These are phyloP conservation scores for Leptodactylus fallax DNA, from an alignment of 2,797 vertebrate genomes.

Conservation along the genomic window DNA sequence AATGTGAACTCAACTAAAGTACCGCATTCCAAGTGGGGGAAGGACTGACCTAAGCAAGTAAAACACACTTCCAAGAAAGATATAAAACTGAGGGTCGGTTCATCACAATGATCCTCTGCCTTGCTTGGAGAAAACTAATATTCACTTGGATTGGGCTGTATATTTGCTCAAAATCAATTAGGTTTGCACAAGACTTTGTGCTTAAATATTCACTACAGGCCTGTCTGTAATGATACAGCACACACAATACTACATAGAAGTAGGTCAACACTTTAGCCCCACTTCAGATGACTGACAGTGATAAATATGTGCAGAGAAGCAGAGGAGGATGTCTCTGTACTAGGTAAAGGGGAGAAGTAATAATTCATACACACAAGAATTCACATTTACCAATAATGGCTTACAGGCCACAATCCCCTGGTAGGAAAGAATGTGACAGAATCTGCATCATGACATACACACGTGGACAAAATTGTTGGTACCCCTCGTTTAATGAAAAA, in stretches of 20 bases:
- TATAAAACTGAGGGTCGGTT: no score
- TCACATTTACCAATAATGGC: conserved; percentile 11
- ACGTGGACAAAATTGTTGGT: no score
- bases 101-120: no score
- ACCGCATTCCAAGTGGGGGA: no score
- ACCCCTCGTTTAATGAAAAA: no score
- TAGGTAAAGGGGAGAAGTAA: neutral
- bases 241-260: neutral
- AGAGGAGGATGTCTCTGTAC: neutral
- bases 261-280: neutral
- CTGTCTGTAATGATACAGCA: neutral
- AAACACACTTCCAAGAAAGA: no score
- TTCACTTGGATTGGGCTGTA: neutral
- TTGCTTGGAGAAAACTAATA: no score
- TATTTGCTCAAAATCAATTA: neutral
- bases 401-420: neutral
- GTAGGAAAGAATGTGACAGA: conserved; percentile 14
- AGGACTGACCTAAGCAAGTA: no score
- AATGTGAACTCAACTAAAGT: no score
- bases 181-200: neutral
- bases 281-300: no score
- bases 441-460: neutral
- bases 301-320: neutral
- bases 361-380: conserved; percentile 9
- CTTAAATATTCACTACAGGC: neutral